phyloP scores from a whole-genome alignment of 2,113 vertebrate species.

The Podilymbus podiceps region DNA sequence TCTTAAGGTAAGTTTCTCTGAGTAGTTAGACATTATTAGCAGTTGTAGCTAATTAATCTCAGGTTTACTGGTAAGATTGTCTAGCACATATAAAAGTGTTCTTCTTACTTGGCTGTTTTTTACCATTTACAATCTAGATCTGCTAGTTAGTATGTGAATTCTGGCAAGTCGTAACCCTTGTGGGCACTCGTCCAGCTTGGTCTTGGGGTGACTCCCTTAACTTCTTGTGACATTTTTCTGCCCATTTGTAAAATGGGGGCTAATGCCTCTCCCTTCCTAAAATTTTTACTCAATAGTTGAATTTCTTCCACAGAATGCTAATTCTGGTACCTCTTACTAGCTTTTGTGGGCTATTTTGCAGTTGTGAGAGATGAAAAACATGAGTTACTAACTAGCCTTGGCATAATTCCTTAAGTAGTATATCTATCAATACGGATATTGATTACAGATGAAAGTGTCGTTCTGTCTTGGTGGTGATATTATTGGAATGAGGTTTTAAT shows the following conservation, averaged over 20 bases:
- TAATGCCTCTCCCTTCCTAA: no score
- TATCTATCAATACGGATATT: neutral
- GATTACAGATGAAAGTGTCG: neutral
- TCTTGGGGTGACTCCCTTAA: no score
- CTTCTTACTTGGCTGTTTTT: neutral
- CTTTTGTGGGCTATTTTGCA: neutral
- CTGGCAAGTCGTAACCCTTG: neutral
- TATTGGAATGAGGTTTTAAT: neutral
- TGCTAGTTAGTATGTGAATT: neutral
- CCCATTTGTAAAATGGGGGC: no score
- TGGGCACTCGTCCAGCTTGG: no score
- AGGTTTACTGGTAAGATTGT: neutral
- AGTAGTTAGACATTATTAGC: neutral
- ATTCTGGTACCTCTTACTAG: neutral
- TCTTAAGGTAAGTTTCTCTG: neutral
- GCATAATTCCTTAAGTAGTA: neutral
- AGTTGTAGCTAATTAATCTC: conserved; percentile 6
- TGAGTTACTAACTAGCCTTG: neutral
- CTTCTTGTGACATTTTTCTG: no score
- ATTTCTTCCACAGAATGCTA: neutral
- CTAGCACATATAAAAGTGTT: neutral
- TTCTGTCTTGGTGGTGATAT: neutral
- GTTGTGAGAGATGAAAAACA: neutral
- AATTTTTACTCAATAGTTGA: no score
- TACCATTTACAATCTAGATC: neutral